phyloP scores from a whole-genome alignment of 2,797 vertebrate genomes.

The Sebastolobus alascanus region DNA sequence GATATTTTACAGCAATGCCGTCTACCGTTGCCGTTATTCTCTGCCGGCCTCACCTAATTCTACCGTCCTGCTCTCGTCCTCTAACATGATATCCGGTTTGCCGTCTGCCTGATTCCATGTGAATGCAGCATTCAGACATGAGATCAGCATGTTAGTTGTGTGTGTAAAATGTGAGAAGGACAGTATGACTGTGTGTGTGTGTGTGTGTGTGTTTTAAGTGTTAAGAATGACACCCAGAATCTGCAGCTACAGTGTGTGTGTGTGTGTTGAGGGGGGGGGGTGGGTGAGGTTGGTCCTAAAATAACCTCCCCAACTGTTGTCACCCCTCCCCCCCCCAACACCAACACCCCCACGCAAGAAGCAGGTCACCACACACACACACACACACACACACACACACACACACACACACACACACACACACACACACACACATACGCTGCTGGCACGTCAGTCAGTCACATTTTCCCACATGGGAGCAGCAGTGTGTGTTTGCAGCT shows the following conservation, averaged over 20 bases:
- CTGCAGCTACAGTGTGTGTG: slow-evolving; percentile 38
- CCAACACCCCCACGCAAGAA: slow-evolving; percentile 69
- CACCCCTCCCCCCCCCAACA: slow-evolving; percentile 77
- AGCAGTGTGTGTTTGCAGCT: slow-evolving; percentile 25
- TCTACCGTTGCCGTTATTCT: too few species aligned
- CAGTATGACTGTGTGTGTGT: slow-evolving; percentile 9
- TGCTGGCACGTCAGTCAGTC: slow-evolving; percentile 28
- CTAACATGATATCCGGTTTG: too few species aligned
- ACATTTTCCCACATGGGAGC: slow-evolving; percentile 48
- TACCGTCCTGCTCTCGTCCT: too few species aligned
- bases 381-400: slow-evolving; percentile 50
- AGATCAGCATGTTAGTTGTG: too few species aligned
- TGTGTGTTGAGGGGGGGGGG: neutral
- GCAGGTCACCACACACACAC: slow-evolving; percentile 67
- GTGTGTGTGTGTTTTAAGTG: neutral
- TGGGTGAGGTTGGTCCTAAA: slow-evolving; percentile 89
- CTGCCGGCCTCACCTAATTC: too few species aligned
- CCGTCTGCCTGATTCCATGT: too few species aligned
- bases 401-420: slow-evolving; percentile 36
- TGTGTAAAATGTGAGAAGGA: neutral
- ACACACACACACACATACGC: slow-evolving; percentile 38
- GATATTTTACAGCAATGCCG: too few species aligned
- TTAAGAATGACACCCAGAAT: neutral
- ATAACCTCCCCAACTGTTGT: slow-evolving; percentile 90
- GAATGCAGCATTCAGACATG: too few species aligned